phyloP scores from a whole-genome alignment of 2,797 vertebrate genomes.

The Danionella dracula region DNA sequence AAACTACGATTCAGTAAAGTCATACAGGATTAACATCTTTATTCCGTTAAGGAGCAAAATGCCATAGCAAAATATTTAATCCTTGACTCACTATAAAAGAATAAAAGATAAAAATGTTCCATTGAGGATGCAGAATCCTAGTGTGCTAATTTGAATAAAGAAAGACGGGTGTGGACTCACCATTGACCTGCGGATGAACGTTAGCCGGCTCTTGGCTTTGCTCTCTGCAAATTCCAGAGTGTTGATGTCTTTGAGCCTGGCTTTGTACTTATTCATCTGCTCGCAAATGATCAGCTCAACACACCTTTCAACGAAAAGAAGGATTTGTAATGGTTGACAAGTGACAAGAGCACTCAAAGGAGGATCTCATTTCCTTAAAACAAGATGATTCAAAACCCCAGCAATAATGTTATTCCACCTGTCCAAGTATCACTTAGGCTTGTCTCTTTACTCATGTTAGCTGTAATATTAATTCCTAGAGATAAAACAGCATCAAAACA shows the following conservation, averaged over 20 bases:
- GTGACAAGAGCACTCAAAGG: background rate
- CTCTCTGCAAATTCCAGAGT: conserved; percentile 97
- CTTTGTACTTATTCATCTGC: conserved; percentile 97
- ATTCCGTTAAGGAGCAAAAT: no score
- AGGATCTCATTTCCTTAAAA: no score
- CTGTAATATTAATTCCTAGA: no score
- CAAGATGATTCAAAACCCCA: no score
- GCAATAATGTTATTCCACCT: no score
- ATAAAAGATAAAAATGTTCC: background rate
- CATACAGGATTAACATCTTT: no score
- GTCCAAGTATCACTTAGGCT: no score
- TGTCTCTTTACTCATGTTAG: no score
- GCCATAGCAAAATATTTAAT: no score
- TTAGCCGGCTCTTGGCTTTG: conserved; percentile 92
- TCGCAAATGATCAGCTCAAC: conserved; percentile 92
- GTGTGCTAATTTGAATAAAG: background rate
- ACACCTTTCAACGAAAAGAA: conserved; percentile 67
- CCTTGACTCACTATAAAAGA: background rate
- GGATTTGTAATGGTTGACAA: background rate
- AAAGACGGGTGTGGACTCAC: conserved; percentile 63
- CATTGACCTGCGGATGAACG: conserved; percentile 91
- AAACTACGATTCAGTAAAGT: no score
- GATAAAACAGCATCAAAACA: no score
- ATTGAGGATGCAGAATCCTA: background rate
- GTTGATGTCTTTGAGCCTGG: conserved; percentile 93